Conservation (phyloP, 2,113 vertebrate species). For the Microcebus tavaratra region DNA sequence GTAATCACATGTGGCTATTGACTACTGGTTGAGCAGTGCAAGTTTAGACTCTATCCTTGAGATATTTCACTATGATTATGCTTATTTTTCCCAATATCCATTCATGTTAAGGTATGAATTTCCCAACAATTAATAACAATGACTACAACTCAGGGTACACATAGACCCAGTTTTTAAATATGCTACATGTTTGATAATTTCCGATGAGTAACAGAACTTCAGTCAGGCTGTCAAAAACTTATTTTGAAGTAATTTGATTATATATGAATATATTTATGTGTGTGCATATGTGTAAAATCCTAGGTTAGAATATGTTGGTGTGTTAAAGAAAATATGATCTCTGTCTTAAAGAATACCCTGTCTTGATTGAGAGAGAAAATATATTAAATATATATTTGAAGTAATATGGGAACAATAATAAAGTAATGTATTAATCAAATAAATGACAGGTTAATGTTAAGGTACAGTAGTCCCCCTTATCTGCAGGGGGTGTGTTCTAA, state of each 20-base stretch:
- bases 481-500: too few species aligned
- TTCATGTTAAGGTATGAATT: not conserved
- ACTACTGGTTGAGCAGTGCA: not conserved
- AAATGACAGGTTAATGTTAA: not conserved
- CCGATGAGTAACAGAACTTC: not conserved
- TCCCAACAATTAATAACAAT: not conserved
- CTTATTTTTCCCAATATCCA: not conserved
- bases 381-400: not conserved
- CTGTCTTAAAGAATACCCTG: not conserved
- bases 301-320: not conserved
- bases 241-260: not conserved
- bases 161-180: not conserved
- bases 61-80: not conserved
- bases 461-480: too few species aligned
- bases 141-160: not conserved
- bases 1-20: not conserved
- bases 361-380: not conserved
- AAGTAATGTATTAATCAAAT: not conserved
- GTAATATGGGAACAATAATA: not conserved
- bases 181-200: not conserved
- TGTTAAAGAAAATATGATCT: not conserved
- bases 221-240: not conserved
- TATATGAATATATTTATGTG: not conserved
- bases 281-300: not conserved
- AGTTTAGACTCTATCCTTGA: not conserved